Evolutionary conservation across 2,797 vertebrate genomes (phyloP).

Genomic region (Halcyon smyrnensis): DNA sequence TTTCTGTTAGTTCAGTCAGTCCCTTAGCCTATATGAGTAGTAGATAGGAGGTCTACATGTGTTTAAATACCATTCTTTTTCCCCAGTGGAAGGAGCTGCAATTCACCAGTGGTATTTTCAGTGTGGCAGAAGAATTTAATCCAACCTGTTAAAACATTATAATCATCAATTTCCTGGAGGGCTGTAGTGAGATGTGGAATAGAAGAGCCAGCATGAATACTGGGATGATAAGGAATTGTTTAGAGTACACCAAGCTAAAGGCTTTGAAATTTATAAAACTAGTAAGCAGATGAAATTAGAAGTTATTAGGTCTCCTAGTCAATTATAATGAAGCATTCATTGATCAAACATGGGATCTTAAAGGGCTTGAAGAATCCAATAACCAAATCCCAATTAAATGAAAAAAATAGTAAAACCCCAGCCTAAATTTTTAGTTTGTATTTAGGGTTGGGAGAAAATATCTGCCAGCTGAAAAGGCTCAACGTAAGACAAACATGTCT

Average conservation of each 20-base stretch:
- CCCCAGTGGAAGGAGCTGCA: not conserved
- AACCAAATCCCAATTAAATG: not conserved
- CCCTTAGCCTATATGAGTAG: not conserved
- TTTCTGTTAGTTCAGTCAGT: slow-evolving; percentile 29
- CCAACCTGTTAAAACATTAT: not conserved
- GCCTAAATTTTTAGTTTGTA: not conserved
- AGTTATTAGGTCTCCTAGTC: not conserved
- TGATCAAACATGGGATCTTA: not conserved
- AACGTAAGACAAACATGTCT: not conserved
- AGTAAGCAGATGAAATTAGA: not conserved
- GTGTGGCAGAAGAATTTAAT: not conserved
- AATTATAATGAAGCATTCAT: not conserved
- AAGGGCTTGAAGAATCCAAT: not conserved
- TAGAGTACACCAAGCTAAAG: not conserved
- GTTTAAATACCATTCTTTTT: not conserved
- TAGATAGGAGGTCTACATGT: not conserved
- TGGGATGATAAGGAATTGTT: not conserved
- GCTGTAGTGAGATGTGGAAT: not conserved
- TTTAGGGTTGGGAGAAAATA: not conserved
- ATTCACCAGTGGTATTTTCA: not conserved
- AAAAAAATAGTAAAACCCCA: not conserved
- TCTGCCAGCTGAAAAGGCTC: not conserved
- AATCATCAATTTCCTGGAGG: not conserved
- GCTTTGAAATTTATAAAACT: not conserved
- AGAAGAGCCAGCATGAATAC: not conserved